phyloP scores from a whole-genome alignment of 92 coral and sea anemone genomes.

The Palythoa grandiflora region DNA sequence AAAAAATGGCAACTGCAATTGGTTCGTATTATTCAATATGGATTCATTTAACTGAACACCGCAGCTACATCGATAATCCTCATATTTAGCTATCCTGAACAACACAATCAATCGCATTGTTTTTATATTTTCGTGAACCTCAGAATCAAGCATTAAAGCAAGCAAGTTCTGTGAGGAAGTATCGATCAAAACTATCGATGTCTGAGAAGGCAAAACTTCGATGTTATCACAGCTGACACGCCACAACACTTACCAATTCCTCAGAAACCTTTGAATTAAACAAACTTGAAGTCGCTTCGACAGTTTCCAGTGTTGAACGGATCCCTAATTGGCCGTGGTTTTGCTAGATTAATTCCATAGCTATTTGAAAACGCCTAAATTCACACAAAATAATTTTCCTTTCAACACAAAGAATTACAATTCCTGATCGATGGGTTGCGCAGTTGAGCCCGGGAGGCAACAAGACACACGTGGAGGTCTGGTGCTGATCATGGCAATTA shows the following conservation, averaged over 20 bases:
- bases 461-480: slow-evolving; percentile 28
- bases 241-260: slow-evolving; percentile 6
- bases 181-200: not conserved
- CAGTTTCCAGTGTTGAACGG: not conserved
- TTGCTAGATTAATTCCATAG: not conserved
- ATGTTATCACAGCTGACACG: slow-evolving; percentile 1
- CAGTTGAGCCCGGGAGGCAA: slow-evolving; percentile 33
- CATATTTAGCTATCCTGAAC: not conserved
- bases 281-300: slow-evolving; percentile 3
- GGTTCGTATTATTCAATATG: not conserved
- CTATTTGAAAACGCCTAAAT: slow-evolving; percentile 18
- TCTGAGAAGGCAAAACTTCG: not conserved
- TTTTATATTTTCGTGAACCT: not conserved
- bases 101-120: not conserved
- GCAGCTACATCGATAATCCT: not conserved
- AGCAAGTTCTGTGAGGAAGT: not conserved
- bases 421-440: not conserved
- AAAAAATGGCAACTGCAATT: not conserved
- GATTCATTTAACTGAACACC: too few species aligned
- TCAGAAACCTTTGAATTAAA: not conserved
- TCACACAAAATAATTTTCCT: not conserved
- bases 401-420: not conserved
- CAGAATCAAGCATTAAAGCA: not conserved
- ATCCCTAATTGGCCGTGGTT: not conserved
- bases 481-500: slow-evolving; percentile 1